These are phyloP conservation scores for Mionectes macconnelli DNA, from an alignment of 2,113 vertebrate species.

Conservation along the genomic window DNA sequence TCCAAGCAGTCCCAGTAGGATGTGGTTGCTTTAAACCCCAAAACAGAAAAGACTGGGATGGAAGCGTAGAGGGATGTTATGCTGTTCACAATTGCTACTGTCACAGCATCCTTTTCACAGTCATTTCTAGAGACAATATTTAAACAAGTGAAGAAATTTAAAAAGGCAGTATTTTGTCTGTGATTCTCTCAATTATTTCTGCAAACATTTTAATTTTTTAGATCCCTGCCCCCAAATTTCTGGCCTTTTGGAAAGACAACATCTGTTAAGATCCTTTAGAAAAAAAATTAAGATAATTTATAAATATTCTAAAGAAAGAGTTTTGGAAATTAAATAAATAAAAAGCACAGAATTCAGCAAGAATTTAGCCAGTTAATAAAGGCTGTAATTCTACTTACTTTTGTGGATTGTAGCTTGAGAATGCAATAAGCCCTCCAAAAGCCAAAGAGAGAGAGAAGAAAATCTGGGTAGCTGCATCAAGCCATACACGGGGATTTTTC, in stretches of 20 bases:
- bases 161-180: not conserved
- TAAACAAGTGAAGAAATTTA: not conserved
- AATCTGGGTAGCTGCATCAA: constrained; percentile 92
- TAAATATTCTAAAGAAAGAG: not conserved
- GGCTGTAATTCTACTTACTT: constrained; percentile 68
- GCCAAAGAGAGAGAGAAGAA: constrained; percentile 93
- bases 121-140: constrained; percentile 80
- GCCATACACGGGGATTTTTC: constrained; percentile 85
- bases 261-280: not conserved
- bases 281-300: not conserved
- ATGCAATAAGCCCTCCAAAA: constrained; percentile 89
- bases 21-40: constrained; percentile 90
- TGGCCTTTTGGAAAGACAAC: not conserved
- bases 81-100: constrained; percentile 87
- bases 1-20: constrained; percentile 75
- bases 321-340: not conserved
- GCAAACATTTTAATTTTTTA: not conserved
- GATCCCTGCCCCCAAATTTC: not conserved
- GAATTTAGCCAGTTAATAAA: not conserved
- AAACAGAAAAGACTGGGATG: constrained; percentile 86
- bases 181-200: not conserved
- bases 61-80: constrained; percentile 88
- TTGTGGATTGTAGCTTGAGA: constrained; percentile 88
- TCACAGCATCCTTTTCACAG: constrained; percentile 85
- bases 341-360: not conserved